A percentile compares a stretch with the other conserved stretches of the same genome.
Conservation (phyloP, 2,113 vertebrate species). For the Megatriorchis doriae region DNA sequence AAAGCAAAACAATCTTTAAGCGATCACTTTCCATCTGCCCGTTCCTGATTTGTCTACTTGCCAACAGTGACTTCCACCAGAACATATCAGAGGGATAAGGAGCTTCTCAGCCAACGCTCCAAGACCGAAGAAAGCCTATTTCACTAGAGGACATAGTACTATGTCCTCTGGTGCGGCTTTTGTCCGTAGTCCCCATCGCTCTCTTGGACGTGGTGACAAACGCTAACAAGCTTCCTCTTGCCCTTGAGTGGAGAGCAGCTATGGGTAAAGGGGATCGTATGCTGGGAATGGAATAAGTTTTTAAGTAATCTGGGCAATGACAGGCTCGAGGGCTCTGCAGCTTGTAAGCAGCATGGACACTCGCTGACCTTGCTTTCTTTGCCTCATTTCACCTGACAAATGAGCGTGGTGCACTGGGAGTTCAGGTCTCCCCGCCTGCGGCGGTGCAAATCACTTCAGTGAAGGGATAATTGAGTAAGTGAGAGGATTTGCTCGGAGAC, state of each 20-base stretch:
- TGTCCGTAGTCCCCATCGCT: background rate
- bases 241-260: background rate
- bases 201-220: background rate
- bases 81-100: background rate
- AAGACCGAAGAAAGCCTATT: background rate
- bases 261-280: background rate
- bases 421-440: background rate
- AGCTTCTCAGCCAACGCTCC: background rate
- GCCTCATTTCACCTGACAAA: constrained; percentile 72
- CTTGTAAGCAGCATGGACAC: constrained; percentile 37
- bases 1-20: background rate
- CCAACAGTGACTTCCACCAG: background rate
- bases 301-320: constrained; percentile 36
- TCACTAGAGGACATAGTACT: background rate
- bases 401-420: constrained; percentile 42
- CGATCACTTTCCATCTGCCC: background rate
- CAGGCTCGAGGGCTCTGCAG: constrained; percentile 42
- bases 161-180: background rate
- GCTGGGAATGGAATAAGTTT: background rate
- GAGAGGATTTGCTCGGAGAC: constrained; percentile 40
- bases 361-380: constrained; percentile 52
- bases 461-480: constrained; percentile 54
- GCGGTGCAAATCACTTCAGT: background rate
- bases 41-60: background rate
- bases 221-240: background rate